Evolutionary conservation across 2,113 vertebrate genomes (phyloP).

Genomic region (Capreolus pygargus): DNA sequence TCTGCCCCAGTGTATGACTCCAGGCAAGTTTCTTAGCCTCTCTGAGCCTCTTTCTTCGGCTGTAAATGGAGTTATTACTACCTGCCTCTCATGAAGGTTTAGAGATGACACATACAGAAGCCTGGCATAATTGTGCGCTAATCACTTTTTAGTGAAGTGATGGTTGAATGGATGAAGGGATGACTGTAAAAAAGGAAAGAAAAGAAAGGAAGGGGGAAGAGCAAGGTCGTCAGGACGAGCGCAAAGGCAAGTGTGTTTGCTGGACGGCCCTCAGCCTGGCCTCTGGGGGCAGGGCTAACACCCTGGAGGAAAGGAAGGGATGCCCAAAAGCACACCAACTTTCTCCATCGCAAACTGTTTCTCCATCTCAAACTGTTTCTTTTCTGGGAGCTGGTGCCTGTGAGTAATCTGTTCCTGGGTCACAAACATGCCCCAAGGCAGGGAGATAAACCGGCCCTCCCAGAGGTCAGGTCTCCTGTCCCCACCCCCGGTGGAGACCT

Average conservation of each 20-base stretch:
- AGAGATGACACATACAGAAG: background rate
- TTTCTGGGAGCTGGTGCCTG: background rate
- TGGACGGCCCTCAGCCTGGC: no score
- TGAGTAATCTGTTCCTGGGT: background rate
- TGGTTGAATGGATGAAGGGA: background rate
- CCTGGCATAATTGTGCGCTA: background rate
- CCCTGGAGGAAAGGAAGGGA: background rate
- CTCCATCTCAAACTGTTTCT: background rate
- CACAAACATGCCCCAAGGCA: background rate
- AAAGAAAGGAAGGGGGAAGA: background rate
- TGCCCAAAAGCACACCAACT: rapidly evolving
- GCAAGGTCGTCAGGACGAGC: background rate
- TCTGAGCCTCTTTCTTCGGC: background rate
- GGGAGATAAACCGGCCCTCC: background rate
- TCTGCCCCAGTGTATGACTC: background rate
- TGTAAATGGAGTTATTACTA: background rate
- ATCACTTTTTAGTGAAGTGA: background rate
- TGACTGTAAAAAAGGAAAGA: background rate
- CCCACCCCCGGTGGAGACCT: background rate
- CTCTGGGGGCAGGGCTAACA: no score
- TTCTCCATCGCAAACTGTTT: background rate
- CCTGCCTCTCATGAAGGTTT: background rate
- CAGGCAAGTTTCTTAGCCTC: background rate
- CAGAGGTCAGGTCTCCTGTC: background rate
- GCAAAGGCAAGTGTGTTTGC: rapidly evolving